Conservation (phyloP, 2,113 vertebrate species). For the rat (Rattus norvegicus) region GRCr8 NC_086039.1:145758001-145758500, state of each 20-base stretch:
- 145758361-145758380: not conserved
- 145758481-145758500: not conserved
- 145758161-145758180: not conserved
- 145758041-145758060: not conserved
- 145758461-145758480: constrained; percentile 4
- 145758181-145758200: not conserved
- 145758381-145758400: not conserved
- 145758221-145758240: not conserved
- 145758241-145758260: not conserved
- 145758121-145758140: constrained; percentile 22
- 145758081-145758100: not conserved
- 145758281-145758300: not conserved
- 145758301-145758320: not conserved
- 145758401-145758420: not conserved
- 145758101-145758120: not conserved
- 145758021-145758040: not conserved
- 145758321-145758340: not conserved
- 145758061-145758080: not conserved
- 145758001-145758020: not conserved
- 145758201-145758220: not conserved
- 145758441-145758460: not conserved
- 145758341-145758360: not conserved
- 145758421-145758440: constrained; percentile 5
- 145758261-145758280: not conserved
- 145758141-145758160: not conserved